phyloP scores from a whole-genome alignment of 2,888 invertebrate genomes.

The Podabrus alpinus region DNA sequence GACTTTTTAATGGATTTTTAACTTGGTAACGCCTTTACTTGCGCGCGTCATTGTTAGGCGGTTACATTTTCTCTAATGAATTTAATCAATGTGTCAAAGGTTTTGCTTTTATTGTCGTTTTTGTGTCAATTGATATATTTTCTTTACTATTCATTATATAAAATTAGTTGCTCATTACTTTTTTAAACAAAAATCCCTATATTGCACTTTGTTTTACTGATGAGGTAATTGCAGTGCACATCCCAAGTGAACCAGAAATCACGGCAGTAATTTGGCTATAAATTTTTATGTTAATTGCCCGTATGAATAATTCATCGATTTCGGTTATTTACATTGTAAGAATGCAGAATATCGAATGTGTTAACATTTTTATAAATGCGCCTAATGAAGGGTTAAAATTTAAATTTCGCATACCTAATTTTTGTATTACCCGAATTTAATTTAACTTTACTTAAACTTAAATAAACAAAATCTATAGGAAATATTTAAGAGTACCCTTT shows the following conservation, averaged over 20 bases:
- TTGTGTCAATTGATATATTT: slow-evolving; percentile 7
- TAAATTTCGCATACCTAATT: too few relatives aligned
- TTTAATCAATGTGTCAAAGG: slow-evolving; percentile 47
- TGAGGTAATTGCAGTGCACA: too few relatives aligned
- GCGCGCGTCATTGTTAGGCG: slow-evolving; percentile 47
- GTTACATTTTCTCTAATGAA: slow-evolving; percentile 39
- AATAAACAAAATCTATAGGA: too few relatives aligned
- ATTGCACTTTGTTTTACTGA: not conserved
- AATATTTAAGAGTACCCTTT: too few relatives aligned
- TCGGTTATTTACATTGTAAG: not conserved
- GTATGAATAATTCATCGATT: not conserved
- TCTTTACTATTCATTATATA: not conserved
- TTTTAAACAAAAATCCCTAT: not conserved
- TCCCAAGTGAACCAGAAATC: not conserved
- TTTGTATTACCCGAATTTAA: too few relatives aligned
- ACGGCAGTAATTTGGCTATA: not conserved
- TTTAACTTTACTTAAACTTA: too few relatives aligned
- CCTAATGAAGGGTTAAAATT: not conserved
- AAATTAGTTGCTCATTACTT: slow-evolving; percentile 3
- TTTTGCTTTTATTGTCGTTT: slow-evolving; percentile 41
- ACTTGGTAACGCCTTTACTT: slow-evolving; percentile 40
- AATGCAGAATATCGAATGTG: not conserved
- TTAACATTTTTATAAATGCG: not conserved
- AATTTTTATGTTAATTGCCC: not conserved
- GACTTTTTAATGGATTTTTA: slow-evolving; percentile 27